Conservation (phyloP, 1,140 invertebrate genomes). For the Platyscapa corneri region DNA sequence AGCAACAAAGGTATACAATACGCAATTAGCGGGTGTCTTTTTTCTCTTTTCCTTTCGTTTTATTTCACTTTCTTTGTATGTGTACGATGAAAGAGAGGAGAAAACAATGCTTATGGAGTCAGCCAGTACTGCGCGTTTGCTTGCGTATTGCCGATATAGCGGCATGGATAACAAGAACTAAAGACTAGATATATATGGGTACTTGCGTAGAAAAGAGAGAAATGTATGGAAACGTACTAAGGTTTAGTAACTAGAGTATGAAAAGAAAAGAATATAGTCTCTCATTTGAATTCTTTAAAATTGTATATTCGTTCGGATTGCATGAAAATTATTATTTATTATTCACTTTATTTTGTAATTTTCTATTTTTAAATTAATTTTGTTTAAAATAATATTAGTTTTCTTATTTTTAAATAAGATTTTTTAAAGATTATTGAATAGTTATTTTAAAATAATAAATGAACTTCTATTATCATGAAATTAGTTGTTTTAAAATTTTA, state of each 20-base stretch:
- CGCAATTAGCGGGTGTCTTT: slow-evolving; percentile 68
- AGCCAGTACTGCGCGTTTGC: slow-evolving; percentile 59
- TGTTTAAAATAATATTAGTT: too few relatives aligned
- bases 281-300: too few relatives aligned
- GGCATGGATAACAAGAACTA: neutral
- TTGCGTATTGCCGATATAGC: slow-evolving; percentile 58
- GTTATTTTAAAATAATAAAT: too few relatives aligned
- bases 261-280: too few relatives aligned
- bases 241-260: neutral
- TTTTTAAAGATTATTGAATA: too few relatives aligned
- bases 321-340: too few relatives aligned
- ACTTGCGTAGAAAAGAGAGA: neutral
- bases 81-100: neutral
- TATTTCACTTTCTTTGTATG: slow-evolving; percentile 37
- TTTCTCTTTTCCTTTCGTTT: neutral
- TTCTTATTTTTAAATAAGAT: too few relatives aligned
- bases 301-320: too few relatives aligned
- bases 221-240: neutral
- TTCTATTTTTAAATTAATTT: too few relatives aligned
- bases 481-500: too few relatives aligned
- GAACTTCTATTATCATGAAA: too few relatives aligned
- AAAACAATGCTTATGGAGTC: slow-evolving; percentile 66
- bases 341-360: too few relatives aligned
- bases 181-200: slow-evolving; percentile 37
- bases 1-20: slow-evolving; percentile 71